Evolutionary conservation across 1,140 invertebrate species (phyloP), one percentile per base, ranked within the genome.

Genomic region (Ptiloglossa arizonensis): DNA sequence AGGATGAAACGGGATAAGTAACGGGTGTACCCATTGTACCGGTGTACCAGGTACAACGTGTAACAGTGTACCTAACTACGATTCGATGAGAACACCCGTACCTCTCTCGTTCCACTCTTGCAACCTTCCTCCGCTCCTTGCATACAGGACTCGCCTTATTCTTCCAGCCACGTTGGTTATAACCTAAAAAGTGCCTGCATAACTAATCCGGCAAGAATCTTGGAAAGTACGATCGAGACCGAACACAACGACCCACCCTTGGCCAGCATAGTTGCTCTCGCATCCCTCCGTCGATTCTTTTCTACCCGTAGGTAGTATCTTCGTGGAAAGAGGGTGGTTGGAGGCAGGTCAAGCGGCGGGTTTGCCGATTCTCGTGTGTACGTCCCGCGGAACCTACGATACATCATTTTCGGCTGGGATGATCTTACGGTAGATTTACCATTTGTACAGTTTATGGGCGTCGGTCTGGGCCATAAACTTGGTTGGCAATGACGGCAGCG

Each of bases 401-500:
- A 92, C 89, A 92, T 93, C 92, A 93, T 92, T 93, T 92, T 93
- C 92, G 90, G 91, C 89, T 93, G 91, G 91, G 87, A 91, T 92
- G 91, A 91, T 91, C 90, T 92, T 90, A 92, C 92, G 91, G 87
- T 93, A 92, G 91, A 93, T 93, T 92, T 92, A 92, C 90, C 92
- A 93, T 93, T 92, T 89, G 90, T 89, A 92, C 88, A 91, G 90
- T 92, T 93, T 92, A 92, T 91, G 91, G 91, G 81, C 90, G 88
- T 88, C 88, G 90, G 91, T 91, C 90, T 92, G 89, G 85, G 89
- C 90, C 88, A 93, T 92, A 93, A 93, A 93, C 91, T 93, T 92
- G 88, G 73, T 92, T 92, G 91, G 90, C 90, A 92, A 92, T 92
- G 91, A 92, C 91, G 90, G 87, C 88, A 79, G 72, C 79, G 82